These are phyloP conservation scores for Schizopygopsis malacanthus DNA, from an alignment of 2,797 vertebrate genomes.

Conservation along the genomic window DNA sequence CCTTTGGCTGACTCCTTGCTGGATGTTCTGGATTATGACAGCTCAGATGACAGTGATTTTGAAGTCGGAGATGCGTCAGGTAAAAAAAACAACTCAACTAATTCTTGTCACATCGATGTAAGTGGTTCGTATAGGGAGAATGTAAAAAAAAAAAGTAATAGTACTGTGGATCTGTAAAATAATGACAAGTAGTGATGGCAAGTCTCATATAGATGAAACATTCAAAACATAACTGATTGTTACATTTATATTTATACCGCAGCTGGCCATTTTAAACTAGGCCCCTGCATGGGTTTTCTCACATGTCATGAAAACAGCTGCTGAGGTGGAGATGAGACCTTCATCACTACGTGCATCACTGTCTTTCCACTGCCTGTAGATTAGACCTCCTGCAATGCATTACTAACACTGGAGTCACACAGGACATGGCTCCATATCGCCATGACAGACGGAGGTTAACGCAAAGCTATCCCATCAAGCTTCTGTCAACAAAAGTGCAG, in stretches of 20 bases:
- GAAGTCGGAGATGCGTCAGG: constrained; percentile 98
- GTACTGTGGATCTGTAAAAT: not conserved
- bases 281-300: constrained; percentile 10
- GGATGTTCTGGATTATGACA: constrained; percentile 98
- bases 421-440: constrained; percentile 45
- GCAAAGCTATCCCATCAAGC: constrained; percentile 52
- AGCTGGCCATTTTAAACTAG: not conserved
- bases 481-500: constrained; percentile 49
- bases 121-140: no score
- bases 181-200: not conserved
- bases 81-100: constrained; percentile 67
- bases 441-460: constrained; percentile 43
- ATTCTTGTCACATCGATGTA: not conserved
- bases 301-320: constrained; percentile 39
- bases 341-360: constrained; percentile 37
- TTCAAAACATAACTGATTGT: constrained; percentile 1
- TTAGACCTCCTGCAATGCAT: constrained; percentile 35
- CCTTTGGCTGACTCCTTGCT: constrained; percentile 95
- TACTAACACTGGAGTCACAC: constrained; percentile 22
- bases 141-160: not conserved
- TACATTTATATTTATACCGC: constrained; percentile 7
- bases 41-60: constrained; percentile 99
- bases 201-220: not conserved
- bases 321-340: constrained; percentile 47
- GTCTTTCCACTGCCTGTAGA: constrained; percentile 3